These are phyloP conservation scores for Drosophila cracens DNA, from an alignment of 2,888 invertebrate species.

Conservation along the genomic window DNA sequence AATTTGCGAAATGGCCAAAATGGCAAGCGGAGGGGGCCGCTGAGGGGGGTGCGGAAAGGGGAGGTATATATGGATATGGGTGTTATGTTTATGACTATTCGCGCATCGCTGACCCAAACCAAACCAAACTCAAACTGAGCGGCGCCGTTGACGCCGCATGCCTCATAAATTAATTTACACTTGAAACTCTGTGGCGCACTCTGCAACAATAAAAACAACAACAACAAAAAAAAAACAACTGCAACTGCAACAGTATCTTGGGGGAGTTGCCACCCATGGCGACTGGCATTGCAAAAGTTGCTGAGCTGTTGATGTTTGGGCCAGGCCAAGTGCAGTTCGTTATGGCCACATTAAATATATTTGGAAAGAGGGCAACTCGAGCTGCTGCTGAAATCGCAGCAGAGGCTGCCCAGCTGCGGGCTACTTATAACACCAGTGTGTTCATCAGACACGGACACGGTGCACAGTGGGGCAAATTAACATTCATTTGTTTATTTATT, in stretches of 20 bases:
- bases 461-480: conserved; percentile 16
- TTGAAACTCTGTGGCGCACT: conserved; percentile 67
- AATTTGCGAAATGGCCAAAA: conserved; percentile 44
- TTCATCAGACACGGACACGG: not conserved
- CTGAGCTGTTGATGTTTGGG: conserved; percentile 18
- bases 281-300: conserved; percentile 46
- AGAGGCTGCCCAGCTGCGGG: not conserved
- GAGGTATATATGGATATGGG: not conserved
- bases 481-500: no score
- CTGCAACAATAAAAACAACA: conserved; percentile 47
- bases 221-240: conserved; percentile 53
- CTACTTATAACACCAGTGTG: conserved; percentile 5
- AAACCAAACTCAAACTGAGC: conserved; percentile 31
- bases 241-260: conserved; percentile 57
- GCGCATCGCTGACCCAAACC: conserved; percentile 31
- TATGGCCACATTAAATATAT: conserved; percentile 53
- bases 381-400: conserved; percentile 2
- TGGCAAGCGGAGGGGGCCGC: conserved; percentile 8
- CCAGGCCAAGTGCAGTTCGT: conserved; percentile 59
- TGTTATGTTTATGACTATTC: conserved; percentile 12
- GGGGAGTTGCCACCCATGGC: conserved; percentile 54
- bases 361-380: not conserved
- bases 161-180: conserved; percentile 80
- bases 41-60: not conserved
- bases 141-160: conserved; percentile 69